Conservation (phyloP, 2,797 vertebrate genomes). For the Erpetoichthys calabaricus region DNA sequence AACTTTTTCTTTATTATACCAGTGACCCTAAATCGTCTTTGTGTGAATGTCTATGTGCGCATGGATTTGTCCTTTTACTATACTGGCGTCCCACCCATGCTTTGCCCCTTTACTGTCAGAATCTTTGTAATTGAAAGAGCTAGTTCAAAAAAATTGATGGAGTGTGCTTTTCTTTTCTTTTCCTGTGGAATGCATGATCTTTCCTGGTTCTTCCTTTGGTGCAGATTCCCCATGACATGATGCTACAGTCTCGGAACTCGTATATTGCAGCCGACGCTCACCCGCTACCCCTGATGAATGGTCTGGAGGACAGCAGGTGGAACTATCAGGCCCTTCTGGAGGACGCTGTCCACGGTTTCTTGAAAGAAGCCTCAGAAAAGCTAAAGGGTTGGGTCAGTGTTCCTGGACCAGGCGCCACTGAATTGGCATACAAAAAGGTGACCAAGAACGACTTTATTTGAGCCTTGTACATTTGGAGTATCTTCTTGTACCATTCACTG, state of each 20-base stretch:
- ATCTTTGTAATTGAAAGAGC: too few relatives aligned
- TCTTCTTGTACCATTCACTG: too few relatives aligned
- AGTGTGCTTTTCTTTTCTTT: too few relatives aligned
- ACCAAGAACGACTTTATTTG: background rate
- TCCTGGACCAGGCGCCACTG: conserved; percentile 46
- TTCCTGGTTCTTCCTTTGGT: background rate
- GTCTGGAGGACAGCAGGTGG: conserved; percentile 34
- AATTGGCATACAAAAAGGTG: conserved; percentile 69
- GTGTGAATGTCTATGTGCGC: too few relatives aligned
- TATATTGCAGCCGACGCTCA: conserved; percentile 55
- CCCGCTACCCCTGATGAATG: conserved; percentile 36
- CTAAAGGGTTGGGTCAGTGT: conserved; percentile 60
- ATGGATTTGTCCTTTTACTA: too few relatives aligned
- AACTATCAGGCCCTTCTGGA: conserved; percentile 52
- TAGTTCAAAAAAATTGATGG: too few relatives aligned
- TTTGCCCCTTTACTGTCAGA: too few relatives aligned
- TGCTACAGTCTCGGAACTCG: conserved; percentile 59
- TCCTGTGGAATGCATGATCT: too few relatives aligned
- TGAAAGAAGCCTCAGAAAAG: conserved; percentile 50
- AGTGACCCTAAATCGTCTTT: too few relatives aligned
- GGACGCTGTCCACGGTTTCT: conserved; percentile 49
- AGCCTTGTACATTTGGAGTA: too few relatives aligned
- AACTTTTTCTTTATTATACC: too few relatives aligned
- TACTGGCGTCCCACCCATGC: too few relatives aligned
- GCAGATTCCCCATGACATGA: conserved; percentile 65